phyloP scores from a whole-genome alignment of 2,797 vertebrate species.

The Diplodus sargus region DNA sequence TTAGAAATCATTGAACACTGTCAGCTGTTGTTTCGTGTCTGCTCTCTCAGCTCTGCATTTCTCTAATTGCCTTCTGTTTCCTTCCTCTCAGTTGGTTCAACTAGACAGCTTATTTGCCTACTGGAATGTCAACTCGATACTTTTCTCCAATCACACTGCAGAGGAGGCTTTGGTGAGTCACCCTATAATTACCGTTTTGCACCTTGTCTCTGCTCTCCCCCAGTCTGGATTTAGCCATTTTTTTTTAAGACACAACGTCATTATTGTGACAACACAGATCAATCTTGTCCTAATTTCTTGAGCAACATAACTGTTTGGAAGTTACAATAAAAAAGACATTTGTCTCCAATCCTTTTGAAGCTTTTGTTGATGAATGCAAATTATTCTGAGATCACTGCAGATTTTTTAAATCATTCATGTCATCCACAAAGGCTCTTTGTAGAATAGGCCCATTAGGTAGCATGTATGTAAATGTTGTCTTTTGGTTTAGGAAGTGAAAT shows the following conservation, averaged over 20 bases:
- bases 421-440: neutral
- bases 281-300: neutral
- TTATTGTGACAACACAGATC: neutral
- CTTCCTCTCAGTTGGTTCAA: slow-evolving; percentile 88
- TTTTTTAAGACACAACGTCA: neutral
- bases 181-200: neutral
- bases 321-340: neutral
- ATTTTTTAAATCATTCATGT: slow-evolving; percentile 12
- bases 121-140: slow-evolving; percentile 95
- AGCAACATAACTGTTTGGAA: neutral
- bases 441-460: neutral
- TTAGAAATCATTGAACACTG: neutral
- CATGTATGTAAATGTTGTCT: neutral
- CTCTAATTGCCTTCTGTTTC: slow-evolving; percentile 38
- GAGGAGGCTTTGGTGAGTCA: slow-evolving; percentile 92
- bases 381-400: neutral
- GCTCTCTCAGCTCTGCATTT: neutral
- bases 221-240: neutral
- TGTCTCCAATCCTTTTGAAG: neutral
- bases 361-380: neutral
- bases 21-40: neutral
- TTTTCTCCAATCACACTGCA: slow-evolving; percentile 89
- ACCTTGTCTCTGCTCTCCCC: neutral
- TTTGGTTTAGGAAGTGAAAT: neutral
- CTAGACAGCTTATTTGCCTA: slow-evolving; percentile 97